Evolutionary conservation across 2,113 vertebrate genomes (phyloP).

Genomic region (Amazona vittata): DNA sequence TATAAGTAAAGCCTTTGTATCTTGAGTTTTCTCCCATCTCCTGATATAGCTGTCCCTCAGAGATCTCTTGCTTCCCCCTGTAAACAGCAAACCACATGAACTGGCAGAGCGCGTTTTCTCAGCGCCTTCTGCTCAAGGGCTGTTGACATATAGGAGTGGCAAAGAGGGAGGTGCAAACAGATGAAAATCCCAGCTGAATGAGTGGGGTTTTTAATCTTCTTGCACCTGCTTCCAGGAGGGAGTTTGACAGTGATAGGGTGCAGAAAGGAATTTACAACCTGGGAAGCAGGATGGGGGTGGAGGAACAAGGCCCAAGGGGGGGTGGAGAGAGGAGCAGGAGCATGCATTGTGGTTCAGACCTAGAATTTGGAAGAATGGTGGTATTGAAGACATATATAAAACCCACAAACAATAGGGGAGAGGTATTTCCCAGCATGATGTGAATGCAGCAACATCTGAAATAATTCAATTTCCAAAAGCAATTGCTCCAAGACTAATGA

Average conservation of each 20-base stretch:
- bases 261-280: conserved; percentile 68
- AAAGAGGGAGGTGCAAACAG: conserved; percentile 68
- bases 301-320: neutral
- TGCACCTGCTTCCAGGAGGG: conserved; percentile 68
- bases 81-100: neutral
- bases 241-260: conserved; percentile 65
- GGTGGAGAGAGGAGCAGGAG: neutral
- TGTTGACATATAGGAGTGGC: conserved; percentile 56
- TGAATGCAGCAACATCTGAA: neutral
- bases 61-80: neutral
- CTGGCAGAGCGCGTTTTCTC: neutral
- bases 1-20: neutral
- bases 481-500: neutral
- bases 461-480: neutral
- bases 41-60: neutral
- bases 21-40: neutral
- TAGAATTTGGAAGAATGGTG: neutral
- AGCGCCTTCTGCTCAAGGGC: neutral
- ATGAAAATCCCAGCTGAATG: conserved; percentile 61
- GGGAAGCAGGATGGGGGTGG: conserved; percentile 41
- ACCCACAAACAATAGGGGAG: neutral
- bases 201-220: conserved; percentile 62
- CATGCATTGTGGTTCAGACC: neutral
- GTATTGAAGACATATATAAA: neutral
- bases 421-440: neutral